Conservation (phyloP, 2,797 vertebrate genomes). For the Odontamblyopus lacepedii region DNA sequence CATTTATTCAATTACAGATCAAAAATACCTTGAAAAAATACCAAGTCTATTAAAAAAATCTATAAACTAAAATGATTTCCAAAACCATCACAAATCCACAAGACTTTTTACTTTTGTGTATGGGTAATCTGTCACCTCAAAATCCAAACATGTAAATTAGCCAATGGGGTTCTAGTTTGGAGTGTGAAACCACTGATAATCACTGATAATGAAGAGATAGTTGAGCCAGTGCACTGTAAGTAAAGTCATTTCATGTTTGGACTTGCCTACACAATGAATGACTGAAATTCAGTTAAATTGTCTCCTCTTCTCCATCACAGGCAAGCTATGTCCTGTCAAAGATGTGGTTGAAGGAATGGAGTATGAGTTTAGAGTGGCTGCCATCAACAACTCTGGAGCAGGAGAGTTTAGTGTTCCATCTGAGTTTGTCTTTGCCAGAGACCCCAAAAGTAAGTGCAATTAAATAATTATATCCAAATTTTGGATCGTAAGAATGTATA, state of each 20-base stretch:
- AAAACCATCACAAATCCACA: not conserved
- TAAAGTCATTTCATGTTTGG: not conserved
- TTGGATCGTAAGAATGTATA: too few species aligned
- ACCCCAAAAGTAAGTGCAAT: conserved; percentile 83
- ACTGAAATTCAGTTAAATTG: not conserved
- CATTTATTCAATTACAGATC: too few species aligned
- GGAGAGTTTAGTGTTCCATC: conserved; percentile 86
- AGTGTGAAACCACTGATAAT: not conserved
- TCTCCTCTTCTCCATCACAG: conserved; percentile 46
- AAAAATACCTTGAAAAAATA: too few species aligned
- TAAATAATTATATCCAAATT: not conserved
- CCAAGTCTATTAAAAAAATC: too few species aligned
- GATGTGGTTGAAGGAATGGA: conserved; percentile 83
- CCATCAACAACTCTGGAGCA: conserved; percentile 84
- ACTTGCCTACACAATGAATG: not conserved
- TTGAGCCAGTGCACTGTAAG: not conserved
- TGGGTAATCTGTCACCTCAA: not conserved
- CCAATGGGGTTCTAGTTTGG: not conserved
- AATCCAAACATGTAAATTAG: not conserved
- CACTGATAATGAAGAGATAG: not conserved
- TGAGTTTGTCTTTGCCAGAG: conserved; percentile 82
- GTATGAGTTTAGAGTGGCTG: conserved; percentile 89
- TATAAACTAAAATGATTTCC: too few species aligned
- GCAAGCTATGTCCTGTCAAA: conserved; percentile 72
- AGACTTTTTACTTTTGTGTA: not conserved